Base-by-base conservation (phyloP, 1,140 invertebrate species). In the Drosophila subpulchrella region DNA sequence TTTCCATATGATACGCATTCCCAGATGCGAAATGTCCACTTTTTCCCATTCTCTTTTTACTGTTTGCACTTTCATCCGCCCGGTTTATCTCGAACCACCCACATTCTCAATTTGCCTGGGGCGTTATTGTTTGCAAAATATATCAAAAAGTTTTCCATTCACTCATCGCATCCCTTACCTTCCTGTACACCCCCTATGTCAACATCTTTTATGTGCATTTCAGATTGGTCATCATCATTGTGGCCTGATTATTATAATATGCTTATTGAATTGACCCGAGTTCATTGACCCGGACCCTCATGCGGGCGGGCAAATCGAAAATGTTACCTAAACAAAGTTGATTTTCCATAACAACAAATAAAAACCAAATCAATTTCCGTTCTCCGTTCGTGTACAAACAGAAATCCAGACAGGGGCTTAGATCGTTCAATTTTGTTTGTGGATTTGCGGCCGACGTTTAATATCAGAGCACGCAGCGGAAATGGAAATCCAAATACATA, bases 121-220 rank as follows among this genome's bases (percentile, higher is more conserved):
- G 83, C 79, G 79, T 80, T 86, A 83, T 58, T 86, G 79, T 86
- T 86, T 86, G 83, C 84, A 62, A 88, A 86, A 86, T 78, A 86
- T 86, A 86, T 86, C 79, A 88, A 42, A 86, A 83, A 83, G 72
- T 77, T 85, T 88, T 47, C 48, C 54, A 66, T 79, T 60, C 78
- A 77, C 71, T 79, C 55, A 48, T 53, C 75, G 46, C 50, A 7
- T 32, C 8, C 17, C 8, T 7, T 6, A 24, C 46, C 42, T 30
- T 1, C 32, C 50, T 5, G 2, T 15, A 27, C 27, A 27, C 12
- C 10, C 13, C 32, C 46, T 53, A 42, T 56, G 58, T 71, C 76
- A 68, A 68, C 63, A 68, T 77, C 54, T 78, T 74, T 46, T 82
- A 53, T 82, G 83, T 88, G 58, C 74, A 65, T 70, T 88, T 73